Percentiles rank a stretch among this genome's conserved stretches.
These are phyloP conservation scores for Drosophila pegasa DNA, from an alignment of 2,888 invertebrate genomes.

Conservation along the genomic window DNA sequence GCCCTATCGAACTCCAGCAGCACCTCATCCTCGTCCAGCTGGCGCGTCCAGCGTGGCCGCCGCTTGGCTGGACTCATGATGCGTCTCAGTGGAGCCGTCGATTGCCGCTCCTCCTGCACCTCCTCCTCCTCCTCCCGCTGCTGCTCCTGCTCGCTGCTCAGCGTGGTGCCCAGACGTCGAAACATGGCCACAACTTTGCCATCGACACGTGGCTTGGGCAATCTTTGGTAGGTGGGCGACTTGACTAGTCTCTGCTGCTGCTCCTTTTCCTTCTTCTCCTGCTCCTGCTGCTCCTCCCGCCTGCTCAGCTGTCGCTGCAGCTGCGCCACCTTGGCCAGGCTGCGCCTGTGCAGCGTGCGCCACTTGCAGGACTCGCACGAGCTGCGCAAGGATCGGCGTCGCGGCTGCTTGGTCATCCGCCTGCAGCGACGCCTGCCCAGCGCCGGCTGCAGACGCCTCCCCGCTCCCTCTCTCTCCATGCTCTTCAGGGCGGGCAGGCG, in stretches of 20 bases:
- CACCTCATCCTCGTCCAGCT: constrained; percentile 82
- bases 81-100: constrained; percentile 39
- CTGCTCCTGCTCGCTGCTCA: constrained; percentile 74
- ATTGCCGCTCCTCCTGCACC: constrained; percentile 4
- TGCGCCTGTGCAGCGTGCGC: constrained; percentile 64
- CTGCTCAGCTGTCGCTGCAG: constrained; percentile 37
- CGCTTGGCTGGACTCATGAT: constrained; percentile 82
- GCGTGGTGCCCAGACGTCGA: constrained; percentile 82
- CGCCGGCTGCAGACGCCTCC: constrained; percentile 9
- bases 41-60: constrained; percentile 78
- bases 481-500: constrained; percentile 13
- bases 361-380: constrained; percentile 66
- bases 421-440: constrained; percentile 49
- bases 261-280: constrained; percentile 7
- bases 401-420: constrained; percentile 31
- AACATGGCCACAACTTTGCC: constrained; percentile 84
- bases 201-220: constrained; percentile 78
- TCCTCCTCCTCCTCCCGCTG: neutral
- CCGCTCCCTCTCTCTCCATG: neutral
- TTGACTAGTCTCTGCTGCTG: constrained; percentile 43
- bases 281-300: constrained; percentile 5
- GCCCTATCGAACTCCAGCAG: constrained; percentile 83
- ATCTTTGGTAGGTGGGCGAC: constrained; percentile 58
- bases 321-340: constrained; percentile 50
- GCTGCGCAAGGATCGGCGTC: constrained; percentile 38